These are phyloP conservation scores for Orussus abietinus DNA, from an alignment of 1,140 invertebrate species.

Conservation along the genomic window DNA sequence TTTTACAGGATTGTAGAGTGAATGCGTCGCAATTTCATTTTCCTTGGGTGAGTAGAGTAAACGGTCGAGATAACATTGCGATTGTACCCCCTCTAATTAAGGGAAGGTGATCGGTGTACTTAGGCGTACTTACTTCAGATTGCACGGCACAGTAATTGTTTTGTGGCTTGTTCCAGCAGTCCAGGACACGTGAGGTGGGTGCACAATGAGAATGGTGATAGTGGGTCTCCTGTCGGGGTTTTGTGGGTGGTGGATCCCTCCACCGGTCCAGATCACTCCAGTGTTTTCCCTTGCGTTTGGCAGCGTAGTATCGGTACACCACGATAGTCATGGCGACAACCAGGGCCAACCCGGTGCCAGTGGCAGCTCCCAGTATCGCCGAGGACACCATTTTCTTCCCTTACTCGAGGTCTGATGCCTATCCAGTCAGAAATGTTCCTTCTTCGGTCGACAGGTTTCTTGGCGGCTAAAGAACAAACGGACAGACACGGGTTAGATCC, in stretches of 20 bases:
- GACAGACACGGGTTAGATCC: too few relatives aligned
- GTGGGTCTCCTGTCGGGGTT: neutral
- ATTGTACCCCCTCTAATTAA: too few relatives aligned
- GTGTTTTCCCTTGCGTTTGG: constrained; percentile 53
- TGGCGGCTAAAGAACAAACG: too few relatives aligned
- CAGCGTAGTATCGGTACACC: constrained; percentile 62
- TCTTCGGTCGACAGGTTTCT: too few relatives aligned
- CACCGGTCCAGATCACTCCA: constrained; percentile 59
- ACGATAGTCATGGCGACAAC: constrained; percentile 63
- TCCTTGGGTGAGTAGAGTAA: too few relatives aligned
- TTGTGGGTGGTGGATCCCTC: constrained; percentile 29
- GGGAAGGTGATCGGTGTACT: too few relatives aligned
- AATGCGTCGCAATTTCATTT: too few relatives aligned
- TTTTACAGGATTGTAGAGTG: too few relatives aligned
- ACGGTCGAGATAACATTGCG: neutral
- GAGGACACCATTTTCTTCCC: constrained; percentile 54
- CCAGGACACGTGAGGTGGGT: constrained; percentile 5
- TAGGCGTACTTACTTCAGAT: constrained; percentile 12
- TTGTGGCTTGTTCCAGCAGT: constrained; percentile 13
- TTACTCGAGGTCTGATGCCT: neutral
- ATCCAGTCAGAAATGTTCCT: too few relatives aligned
- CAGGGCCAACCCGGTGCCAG: constrained; percentile 61
- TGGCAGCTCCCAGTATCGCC: constrained; percentile 62
- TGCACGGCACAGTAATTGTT: constrained; percentile 13
- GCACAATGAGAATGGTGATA: constrained; percentile 9